Evolutionary conservation across 2,113 vertebrate species (phyloP).

Genomic region (Nycticryphes semicollaris): DNA sequence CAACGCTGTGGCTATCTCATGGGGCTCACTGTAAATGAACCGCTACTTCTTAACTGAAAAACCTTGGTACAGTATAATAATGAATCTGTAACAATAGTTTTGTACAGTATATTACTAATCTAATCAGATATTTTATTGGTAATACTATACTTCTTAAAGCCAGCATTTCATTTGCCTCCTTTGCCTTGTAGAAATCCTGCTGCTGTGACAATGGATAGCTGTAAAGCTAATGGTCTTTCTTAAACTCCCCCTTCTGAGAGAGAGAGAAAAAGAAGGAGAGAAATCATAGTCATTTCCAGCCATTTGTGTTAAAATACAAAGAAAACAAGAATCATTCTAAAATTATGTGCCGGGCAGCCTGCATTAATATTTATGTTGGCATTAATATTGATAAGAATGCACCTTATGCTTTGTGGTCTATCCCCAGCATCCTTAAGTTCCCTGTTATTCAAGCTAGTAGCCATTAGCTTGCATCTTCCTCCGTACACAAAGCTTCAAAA

Average conservation of each 20-base stretch:
- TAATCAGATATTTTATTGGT: slow-evolving; percentile 58
- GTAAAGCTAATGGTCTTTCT: slow-evolving; percentile 69
- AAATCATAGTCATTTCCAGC: slow-evolving; percentile 61
- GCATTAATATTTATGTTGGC: slow-evolving; percentile 81
- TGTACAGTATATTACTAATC: slow-evolving; percentile 27
- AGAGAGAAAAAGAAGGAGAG: neutral
- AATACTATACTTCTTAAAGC: slow-evolving; percentile 25
- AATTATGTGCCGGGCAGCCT: slow-evolving; percentile 29
- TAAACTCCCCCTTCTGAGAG: slow-evolving; percentile 42
- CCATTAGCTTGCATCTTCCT: slow-evolving; percentile 70
- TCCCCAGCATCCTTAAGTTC: slow-evolving; percentile 41
- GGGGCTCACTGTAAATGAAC: slow-evolving; percentile 1
- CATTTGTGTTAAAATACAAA: slow-evolving; percentile 72
- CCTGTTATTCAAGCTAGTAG: slow-evolving; percentile 73
- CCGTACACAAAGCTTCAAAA: slow-evolving; percentile 68
- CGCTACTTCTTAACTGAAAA: slow-evolving; percentile 27
- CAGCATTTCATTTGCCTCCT: slow-evolving; percentile 56
- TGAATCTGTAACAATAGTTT: slow-evolving; percentile 18
- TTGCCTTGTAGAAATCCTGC: slow-evolving; percentile 57
- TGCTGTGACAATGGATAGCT: slow-evolving; percentile 22
- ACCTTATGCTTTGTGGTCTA: slow-evolving; percentile 63
- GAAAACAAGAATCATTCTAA: slow-evolving; percentile 71
- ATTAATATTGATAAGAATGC: slow-evolving; percentile 83
- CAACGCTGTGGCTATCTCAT: neutral
- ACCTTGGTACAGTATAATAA: neutral